A percentile compares a stretch with the other conserved stretches of the same genome.
Conservation (phyloP, 2,113 vertebrate genomes). For the Chaetorhynchus papuensis region DNA sequence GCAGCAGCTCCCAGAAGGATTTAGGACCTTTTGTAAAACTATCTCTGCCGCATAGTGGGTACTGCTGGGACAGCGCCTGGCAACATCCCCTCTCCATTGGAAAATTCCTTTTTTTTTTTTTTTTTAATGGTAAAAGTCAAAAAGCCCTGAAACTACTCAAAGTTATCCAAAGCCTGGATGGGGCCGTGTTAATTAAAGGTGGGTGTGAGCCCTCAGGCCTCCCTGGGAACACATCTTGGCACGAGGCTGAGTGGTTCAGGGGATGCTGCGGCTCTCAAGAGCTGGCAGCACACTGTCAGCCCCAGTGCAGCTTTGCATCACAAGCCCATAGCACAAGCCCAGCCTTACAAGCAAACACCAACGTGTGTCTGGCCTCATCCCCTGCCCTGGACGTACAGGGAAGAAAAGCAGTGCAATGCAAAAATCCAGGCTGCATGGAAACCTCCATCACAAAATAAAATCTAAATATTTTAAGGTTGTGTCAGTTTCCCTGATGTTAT, state of each 20-base stretch:
- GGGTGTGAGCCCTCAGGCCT: background rate
- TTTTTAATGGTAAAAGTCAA: background rate
- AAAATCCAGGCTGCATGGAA: background rate
- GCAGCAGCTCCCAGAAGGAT: background rate
- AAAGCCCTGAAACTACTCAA: background rate
- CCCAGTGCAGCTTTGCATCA: background rate
- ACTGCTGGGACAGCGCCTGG: background rate
- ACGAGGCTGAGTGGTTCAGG: background rate
- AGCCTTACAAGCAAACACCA: background rate
- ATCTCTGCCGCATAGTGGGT: background rate
- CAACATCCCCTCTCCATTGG: background rate
- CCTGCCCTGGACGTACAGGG: too few relatives aligned
- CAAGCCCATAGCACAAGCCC: background rate
- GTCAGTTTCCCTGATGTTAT: background rate
- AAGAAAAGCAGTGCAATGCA: background rate
- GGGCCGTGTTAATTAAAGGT: fast-evolving
- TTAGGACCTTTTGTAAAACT: background rate
- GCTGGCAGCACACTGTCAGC: background rate
- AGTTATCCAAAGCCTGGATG: background rate
- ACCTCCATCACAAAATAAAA: background rate
- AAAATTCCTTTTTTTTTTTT: background rate
- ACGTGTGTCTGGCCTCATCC: background rate
- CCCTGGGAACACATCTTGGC: background rate
- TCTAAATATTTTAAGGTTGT: background rate
- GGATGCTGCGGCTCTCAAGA: background rate